Percentiles rank a stretch among this genome's conserved stretches.
These are phyloP conservation scores for Passer domesticus DNA, from an alignment of 2,113 vertebrate species.

Conservation along the genomic window DNA sequence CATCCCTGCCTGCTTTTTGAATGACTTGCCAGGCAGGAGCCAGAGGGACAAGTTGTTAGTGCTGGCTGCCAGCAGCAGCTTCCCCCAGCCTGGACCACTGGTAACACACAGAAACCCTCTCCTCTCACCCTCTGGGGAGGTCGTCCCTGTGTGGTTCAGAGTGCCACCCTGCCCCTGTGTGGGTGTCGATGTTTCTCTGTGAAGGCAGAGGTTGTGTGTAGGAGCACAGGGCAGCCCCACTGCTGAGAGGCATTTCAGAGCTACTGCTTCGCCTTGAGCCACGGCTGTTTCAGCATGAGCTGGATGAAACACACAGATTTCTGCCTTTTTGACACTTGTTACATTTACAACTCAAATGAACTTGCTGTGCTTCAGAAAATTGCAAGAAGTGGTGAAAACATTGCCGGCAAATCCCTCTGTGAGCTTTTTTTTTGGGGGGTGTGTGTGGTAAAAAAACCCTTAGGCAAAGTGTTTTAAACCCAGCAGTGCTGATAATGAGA, in stretches of 20 bases:
- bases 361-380: conserved; percentile 33
- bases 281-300: neutral
- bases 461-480: neutral
- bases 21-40: conserved; percentile 44
- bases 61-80: conserved; percentile 2
- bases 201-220: conserved; percentile 30
- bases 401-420: neutral
- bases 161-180: neutral
- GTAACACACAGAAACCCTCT: neutral
- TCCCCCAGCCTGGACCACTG: neutral
- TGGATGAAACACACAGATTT: neutral
- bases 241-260: conserved; percentile 32
- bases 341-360: neutral
- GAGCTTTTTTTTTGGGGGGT: neutral
- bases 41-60: neutral
- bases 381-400: neutral
- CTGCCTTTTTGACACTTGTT: neutral
- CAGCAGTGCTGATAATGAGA: neutral
- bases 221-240: conserved; percentile 40
- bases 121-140: neutral
- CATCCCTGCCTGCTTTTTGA: conserved; percentile 49
- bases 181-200: conserved; percentile 40
- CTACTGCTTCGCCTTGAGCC: conserved; percentile 1
- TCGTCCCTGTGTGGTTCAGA: neutral
- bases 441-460: neutral